Conservation (phyloP, 1,140 invertebrate genomes). For the Trinorchestia longiramus region DNA sequence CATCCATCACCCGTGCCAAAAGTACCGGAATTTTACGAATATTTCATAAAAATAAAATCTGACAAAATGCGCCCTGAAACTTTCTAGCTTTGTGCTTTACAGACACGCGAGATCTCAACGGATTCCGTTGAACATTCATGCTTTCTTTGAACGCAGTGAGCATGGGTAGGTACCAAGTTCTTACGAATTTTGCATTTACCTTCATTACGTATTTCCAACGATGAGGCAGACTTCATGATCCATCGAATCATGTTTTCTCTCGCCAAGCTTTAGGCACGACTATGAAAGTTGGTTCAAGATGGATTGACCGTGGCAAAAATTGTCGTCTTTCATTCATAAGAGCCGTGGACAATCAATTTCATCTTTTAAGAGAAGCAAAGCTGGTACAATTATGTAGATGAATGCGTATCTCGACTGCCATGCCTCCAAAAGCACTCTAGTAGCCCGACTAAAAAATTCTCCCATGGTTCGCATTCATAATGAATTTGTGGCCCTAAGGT, state of each 20-base stretch:
- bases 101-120: background rate
- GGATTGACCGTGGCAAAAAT: slow-evolving; percentile 34
- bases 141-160: background rate
- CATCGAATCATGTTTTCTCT: slow-evolving; percentile 22
- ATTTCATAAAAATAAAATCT: background rate
- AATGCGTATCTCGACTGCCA: background rate
- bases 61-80: background rate
- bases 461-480: slow-evolving; percentile 42
- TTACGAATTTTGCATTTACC: background rate
- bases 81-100: background rate
- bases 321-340: slow-evolving; percentile 42
- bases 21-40: background rate
- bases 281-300: slow-evolving; percentile 17
- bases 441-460: background rate
- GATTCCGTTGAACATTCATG: background rate
- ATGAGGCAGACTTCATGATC: background rate
- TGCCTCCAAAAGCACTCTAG: background rate
- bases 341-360: slow-evolving; percentile 35
- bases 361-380: slow-evolving; percentile 30
- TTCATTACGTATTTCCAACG: background rate
- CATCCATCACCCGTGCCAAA: background rate
- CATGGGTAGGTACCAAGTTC: background rate
- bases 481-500: background rate
- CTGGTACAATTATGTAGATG: background rate
- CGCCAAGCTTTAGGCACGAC: slow-evolving; percentile 9